Evolutionary conservation across 2,113 vertebrate genomes (phyloP).

Genomic region (Zapornia atra): DNA sequence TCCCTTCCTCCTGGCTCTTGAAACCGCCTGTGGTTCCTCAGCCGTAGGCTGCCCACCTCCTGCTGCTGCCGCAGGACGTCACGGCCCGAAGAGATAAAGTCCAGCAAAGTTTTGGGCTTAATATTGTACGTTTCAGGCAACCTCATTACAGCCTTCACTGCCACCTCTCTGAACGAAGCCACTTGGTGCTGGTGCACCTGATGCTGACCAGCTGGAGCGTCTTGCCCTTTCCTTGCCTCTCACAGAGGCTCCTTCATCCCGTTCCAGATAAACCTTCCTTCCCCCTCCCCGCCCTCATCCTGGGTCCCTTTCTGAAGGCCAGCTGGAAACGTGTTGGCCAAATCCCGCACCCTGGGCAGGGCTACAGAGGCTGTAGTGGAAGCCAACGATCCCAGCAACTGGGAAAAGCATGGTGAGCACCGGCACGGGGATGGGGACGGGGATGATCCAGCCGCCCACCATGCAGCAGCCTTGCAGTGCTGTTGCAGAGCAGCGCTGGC

Average conservation of each 20-base stretch:
- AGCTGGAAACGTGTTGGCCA: rapidly evolving
- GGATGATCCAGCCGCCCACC: not conserved
- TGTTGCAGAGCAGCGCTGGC: not conserved
- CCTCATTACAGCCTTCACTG: not conserved
- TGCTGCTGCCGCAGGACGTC: not conserved
- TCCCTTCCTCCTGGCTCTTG: not conserved
- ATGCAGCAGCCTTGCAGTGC: not conserved
- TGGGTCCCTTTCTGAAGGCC: not conserved
- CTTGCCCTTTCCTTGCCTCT: not conserved
- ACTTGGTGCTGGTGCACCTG: rapidly evolving
- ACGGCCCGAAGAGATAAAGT: constrained; percentile 3
- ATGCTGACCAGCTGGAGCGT: not conserved
- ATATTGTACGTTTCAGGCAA: not conserved
- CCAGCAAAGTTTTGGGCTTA: constrained; percentile 27
- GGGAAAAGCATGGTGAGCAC: not conserved
- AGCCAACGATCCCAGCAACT: rapidly evolving
- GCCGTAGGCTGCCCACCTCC: not conserved
- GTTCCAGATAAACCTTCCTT: not conserved
- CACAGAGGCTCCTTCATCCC: not conserved
- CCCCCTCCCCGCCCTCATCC: too few relatives aligned
- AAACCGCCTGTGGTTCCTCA: not conserved
- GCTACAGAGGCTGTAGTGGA: not conserved
- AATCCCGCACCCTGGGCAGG: not conserved
- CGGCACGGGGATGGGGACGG: not conserved
- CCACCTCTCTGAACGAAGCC: not conserved